Conservation (phyloP, 2,888 invertebrate genomes). For the Capitulum mitella region DNA sequence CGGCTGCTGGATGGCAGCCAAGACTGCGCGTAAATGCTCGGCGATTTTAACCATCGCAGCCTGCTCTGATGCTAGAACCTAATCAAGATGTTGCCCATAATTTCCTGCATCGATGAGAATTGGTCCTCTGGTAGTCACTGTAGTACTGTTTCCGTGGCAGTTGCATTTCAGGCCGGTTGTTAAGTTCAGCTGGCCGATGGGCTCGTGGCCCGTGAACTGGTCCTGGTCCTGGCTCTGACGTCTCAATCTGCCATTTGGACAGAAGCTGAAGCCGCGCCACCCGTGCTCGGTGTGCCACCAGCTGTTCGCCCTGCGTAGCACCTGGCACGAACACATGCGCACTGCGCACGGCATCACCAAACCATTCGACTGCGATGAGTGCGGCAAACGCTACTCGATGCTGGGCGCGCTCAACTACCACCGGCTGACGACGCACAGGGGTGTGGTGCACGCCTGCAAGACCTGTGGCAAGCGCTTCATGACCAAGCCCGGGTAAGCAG, state of each 20-base stretch:
- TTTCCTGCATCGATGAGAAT: no score
- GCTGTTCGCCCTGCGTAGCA: constrained; percentile 21
- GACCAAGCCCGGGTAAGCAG: constrained; percentile 21
- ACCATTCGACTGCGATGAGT: constrained; percentile 22
- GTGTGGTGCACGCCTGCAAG: constrained; percentile 25
- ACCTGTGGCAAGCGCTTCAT: constrained; percentile 24
- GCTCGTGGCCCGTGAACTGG: no score
- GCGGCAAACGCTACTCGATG: constrained; percentile 16
- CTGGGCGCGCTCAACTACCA: constrained; percentile 26
- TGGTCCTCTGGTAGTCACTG: no score
- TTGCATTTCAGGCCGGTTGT: no score
- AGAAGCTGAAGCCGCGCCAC: constrained; percentile 26
- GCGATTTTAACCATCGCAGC: no score
- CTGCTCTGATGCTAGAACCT: background rate
- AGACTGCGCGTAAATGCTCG: background rate
- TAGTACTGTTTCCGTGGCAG: no score
- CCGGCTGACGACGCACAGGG: constrained; percentile 16
- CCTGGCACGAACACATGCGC: constrained; percentile 23
- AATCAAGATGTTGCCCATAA: no score
- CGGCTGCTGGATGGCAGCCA: background rate
- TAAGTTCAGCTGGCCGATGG: no score
- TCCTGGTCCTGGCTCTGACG: no score
- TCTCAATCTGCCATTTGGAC: no score
- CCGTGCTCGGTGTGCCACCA: constrained; percentile 9
- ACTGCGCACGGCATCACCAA: constrained; percentile 16